Evolutionary conservation across 2,113 vertebrate species (phyloP).

Genomic region (Mirounga angustirostris): DNA sequence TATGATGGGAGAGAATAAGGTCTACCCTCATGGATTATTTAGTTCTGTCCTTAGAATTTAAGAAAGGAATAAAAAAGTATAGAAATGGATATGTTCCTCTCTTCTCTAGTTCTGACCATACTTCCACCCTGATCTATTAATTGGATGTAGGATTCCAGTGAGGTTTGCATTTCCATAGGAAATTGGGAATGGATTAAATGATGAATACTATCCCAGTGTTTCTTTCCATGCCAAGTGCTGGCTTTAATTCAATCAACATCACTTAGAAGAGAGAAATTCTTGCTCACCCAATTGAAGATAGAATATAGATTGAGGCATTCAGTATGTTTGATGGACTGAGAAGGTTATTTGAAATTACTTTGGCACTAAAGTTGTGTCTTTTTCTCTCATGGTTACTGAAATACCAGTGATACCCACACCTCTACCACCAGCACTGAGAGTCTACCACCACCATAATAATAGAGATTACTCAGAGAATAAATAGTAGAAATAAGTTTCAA

Average conservation of each 20-base stretch:
- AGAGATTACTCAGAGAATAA: background rate
- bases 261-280: constrained; percentile 15
- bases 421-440: background rate
- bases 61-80: background rate
- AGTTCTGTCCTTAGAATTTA: constrained; percentile 35
- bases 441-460: background rate
- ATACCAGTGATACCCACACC: background rate
- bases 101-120: background rate
- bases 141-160: background rate
- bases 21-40: background rate
- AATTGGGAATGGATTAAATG: constrained; percentile 39
- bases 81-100: constrained; percentile 11
- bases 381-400: background rate
- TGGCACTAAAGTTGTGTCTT: background rate
- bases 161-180: constrained; percentile 23
- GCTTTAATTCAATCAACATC: background rate
- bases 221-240: constrained; percentile 18
- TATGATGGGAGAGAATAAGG: background rate
- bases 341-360: background rate
- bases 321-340: background rate
- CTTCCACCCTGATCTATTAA: background rate
- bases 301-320: background rate
- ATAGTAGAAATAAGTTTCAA: background rate
- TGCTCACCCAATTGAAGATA: background rate
- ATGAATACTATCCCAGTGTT: background rate